These are phyloP conservation scores for Sialia sialis DNA, from an alignment of 2,113 vertebrate genomes.

Conservation along the genomic window DNA sequence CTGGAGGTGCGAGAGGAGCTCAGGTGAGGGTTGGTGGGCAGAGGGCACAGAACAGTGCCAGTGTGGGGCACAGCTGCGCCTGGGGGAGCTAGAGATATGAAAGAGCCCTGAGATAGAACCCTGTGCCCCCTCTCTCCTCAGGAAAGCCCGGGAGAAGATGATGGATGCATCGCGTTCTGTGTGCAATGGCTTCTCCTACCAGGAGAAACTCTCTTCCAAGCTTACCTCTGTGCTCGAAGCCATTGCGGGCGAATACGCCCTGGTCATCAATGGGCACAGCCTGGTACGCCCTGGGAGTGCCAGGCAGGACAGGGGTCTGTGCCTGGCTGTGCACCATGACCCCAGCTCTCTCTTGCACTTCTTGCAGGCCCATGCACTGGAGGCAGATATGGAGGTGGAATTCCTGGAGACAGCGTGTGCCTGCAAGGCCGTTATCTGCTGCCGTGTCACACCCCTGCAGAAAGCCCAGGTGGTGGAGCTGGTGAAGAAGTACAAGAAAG, in stretches of 20 bases:
- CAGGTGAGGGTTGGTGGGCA: conserved; percentile 67
- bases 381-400: conserved; percentile 93
- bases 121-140: neutral
- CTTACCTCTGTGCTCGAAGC: conserved; percentile 81
- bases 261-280: conserved; percentile 92
- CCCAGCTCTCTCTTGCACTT: neutral
- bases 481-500: conserved; percentile 92
- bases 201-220: conserved; percentile 63
- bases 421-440: conserved; percentile 93
- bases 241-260: conserved; percentile 86
- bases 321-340: rapidly evolving
- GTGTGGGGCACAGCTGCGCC: rapidly evolving
- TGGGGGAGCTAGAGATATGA: neutral
- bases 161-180: conserved; percentile 65
- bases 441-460: conserved; percentile 91
- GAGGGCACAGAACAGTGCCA: rapidly evolving
- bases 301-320: neutral
- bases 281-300: conserved; percentile 71
- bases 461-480: conserved; percentile 95
- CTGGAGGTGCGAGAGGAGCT: conserved; percentile 90
- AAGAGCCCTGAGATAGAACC: neutral
- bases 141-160: conserved; percentile 88
- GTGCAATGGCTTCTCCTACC: conserved; percentile 75
- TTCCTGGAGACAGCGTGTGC: conserved; percentile 88
- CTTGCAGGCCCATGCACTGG: conserved; percentile 86